These are phyloP conservation scores for Cyphomyrmex costatus DNA, from an alignment of 1,140 invertebrate genomes.

Conservation along the genomic window DNA sequence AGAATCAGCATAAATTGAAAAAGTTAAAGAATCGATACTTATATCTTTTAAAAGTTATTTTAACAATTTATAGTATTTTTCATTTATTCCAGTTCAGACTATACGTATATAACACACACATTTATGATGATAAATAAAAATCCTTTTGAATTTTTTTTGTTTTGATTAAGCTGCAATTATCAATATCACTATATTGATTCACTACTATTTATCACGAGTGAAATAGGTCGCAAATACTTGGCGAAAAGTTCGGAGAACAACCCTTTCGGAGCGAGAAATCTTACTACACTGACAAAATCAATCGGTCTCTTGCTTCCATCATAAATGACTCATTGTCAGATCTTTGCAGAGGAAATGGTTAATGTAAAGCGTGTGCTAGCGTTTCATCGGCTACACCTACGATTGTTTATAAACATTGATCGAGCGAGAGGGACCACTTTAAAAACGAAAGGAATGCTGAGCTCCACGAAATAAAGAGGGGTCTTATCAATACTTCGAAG, in stretches of 20 bases:
- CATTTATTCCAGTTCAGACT: no score
- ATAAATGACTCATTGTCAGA: conserved; percentile 63
- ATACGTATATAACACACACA: no score
- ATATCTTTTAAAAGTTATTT: no score
- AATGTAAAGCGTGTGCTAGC: conserved; percentile 47
- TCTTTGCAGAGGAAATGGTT: conserved; percentile 32
- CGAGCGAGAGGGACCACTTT: neutral
- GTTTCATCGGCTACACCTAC: conserved; percentile 47
- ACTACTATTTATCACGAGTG: neutral
- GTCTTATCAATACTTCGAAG: conserved; percentile 68
- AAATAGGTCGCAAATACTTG: neutral
- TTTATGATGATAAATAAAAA: no score
- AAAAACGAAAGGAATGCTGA: conserved; percentile 19
- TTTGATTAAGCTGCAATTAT: no score
- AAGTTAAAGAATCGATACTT: no score
- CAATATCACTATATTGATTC: no score
- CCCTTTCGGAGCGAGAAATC: conserved; percentile 53
- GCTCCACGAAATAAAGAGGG: neutral
- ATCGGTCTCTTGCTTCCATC: conserved; percentile 4
- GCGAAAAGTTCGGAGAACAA: neutral
- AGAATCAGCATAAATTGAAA: no score
- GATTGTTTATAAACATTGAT: conserved; percentile 67
- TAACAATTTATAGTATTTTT: no score
- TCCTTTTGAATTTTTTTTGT: no score
- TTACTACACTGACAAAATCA: conserved; percentile 64